Evolutionary conservation across 2,888 invertebrate genomes (phyloP), one percentile per base, ranked within the genome.

Genomic region (Bursaphelenchus okinawaensis): DNA sequence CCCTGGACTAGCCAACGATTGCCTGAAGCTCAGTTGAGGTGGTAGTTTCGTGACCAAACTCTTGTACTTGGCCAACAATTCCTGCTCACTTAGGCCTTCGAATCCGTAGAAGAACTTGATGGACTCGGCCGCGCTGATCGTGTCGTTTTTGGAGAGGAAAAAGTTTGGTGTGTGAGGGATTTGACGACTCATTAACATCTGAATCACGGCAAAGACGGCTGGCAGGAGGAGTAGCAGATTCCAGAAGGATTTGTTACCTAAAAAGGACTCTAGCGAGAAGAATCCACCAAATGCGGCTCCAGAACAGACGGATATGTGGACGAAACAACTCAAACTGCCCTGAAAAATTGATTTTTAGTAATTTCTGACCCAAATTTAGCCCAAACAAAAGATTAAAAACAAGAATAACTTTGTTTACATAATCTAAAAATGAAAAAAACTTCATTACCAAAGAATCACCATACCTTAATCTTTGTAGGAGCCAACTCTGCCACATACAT

Each of bases 221-320:
- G 79, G 77, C 12, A 79, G 40, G 4, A 71, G 29, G 22, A 79
- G 72, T 7, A 79, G 62, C 55, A 76, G 50, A 19, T 69, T 68
- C 79, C 79, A 79, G 0, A 70, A 71, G 12, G 62, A 52, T 0
- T 62, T 61, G 19, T 63, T 64, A 19, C 79, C 79, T 9, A 79
- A 68, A 66, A 79, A 73, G 57, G 72, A 75, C 9, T 73, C 71
- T 8, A 79, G 66, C 6, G 77, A 78, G 29, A 79, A 65, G 26
- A 79, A 65, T 7, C 74, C 79, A n/a, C 72, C 79, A 2, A 77
- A 55, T 1, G 77, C 74, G 1, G 78, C 70, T 7, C 79, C 79
- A 23, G 76, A 69, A 63, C 77, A 76, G 0, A 79, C 77, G 1
- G 75, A 68, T 19, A 79, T 79, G 66, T 79, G 79, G 19, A 79